phyloP scores from a whole-genome alignment of 2,888 invertebrate species.

The Thysanoteuthis rhombus region DNA sequence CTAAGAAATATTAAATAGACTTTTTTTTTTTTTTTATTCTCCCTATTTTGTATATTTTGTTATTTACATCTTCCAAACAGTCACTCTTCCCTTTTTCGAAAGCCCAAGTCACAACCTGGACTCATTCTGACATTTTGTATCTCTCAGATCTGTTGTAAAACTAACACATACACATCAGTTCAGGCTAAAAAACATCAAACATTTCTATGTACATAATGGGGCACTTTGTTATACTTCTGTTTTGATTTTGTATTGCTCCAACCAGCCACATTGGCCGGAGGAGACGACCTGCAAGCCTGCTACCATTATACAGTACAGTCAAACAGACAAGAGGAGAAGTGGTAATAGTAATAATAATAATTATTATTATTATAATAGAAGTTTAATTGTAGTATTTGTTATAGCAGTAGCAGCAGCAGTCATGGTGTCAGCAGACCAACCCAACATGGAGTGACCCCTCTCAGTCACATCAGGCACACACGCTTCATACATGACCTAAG shows the following conservation, averaged over 20 bases:
- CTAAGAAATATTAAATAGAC: background rate
- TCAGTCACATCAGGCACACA: background rate
- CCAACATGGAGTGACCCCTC: background rate
- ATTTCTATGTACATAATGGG: slow-evolving; percentile 12
- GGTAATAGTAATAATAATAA: background rate
- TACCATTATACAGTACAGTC: background rate
- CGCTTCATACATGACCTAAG: background rate
- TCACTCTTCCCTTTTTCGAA: background rate
- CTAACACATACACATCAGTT: background rate
- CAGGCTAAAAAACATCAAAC: background rate
- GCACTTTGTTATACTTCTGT: background rate
- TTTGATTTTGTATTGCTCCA: background rate
- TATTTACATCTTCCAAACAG: background rate
- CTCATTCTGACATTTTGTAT: background rate
- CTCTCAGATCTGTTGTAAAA: background rate
- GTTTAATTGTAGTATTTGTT: background rate
- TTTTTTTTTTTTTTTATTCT: background rate
- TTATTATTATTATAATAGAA: background rate
- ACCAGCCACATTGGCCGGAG: background rate
- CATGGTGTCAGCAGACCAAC: background rate
- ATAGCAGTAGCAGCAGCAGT: background rate
- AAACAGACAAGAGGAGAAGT: background rate
- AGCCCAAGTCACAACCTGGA: background rate
- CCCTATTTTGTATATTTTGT: background rate
- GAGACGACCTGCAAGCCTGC: background rate